A percentile compares a stretch with the other conserved stretches of the same genome.
These are phyloP conservation scores for Microcebus jonahi DNA, from an alignment of 2,113 vertebrate species.

Conservation along the genomic window DNA sequence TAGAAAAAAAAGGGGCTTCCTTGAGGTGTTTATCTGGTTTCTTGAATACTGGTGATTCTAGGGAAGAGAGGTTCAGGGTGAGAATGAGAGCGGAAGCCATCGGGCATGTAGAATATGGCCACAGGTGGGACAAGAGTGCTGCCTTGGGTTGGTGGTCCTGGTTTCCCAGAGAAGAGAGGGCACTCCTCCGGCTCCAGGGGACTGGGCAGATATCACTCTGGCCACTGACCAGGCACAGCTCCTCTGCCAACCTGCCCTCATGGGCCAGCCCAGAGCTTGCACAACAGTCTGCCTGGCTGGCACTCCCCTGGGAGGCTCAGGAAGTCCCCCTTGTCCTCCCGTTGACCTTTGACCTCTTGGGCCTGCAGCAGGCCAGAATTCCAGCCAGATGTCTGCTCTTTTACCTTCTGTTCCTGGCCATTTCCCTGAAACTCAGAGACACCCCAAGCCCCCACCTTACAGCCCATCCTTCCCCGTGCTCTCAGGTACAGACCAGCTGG, in stretches of 20 bases:
- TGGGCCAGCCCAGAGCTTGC: conserved; percentile 54
- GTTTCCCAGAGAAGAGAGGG: background rate
- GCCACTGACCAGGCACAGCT: background rate
- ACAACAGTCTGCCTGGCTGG: conserved; percentile 66
- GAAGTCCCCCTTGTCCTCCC: conserved; percentile 73
- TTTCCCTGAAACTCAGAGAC: conserved; percentile 15
- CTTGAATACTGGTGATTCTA: background rate
- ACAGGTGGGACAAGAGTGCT: background rate
- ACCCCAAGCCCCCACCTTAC: background rate
- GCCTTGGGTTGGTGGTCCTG: background rate
- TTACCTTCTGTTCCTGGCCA: conserved; percentile 55
- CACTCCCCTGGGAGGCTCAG: conserved; percentile 73
- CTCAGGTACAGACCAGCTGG: background rate
- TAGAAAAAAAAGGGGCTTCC: background rate
- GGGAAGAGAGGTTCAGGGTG: background rate
- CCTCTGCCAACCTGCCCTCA: conserved; percentile 48
- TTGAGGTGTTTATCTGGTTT: conserved; percentile 1
- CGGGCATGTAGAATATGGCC: background rate
- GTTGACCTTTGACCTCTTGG: conserved; percentile 61
- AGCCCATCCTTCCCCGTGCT: background rate
- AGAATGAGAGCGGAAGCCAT: background rate
- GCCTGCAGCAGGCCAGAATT: conserved; percentile 40
- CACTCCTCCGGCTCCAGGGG: background rate
- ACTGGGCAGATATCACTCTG: background rate
- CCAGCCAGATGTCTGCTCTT: conserved; percentile 60